Evolutionary conservation across 1,140 invertebrate genomes (phyloP).

Genomic region (Hermatobates lingyangjiaoensis): DNA sequence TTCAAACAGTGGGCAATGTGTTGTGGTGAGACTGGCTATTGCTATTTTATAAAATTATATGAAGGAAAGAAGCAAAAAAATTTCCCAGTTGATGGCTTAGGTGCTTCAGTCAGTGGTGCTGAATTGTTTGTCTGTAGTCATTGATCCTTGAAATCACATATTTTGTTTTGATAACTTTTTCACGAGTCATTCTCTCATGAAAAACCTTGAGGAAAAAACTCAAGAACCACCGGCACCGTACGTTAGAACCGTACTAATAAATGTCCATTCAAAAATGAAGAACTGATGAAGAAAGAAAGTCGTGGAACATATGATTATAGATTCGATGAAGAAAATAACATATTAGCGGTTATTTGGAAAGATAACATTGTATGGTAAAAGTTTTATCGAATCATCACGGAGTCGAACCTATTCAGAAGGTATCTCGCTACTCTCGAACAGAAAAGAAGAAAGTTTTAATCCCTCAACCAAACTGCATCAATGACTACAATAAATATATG

Average conservation of each 20-base stretch:
- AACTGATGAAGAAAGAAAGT: background rate
- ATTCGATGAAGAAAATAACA: conserved; percentile 2
- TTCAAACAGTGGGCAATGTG: conserved; percentile 11
- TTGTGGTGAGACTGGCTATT: conserved; percentile 5
- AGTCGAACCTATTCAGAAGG: conserved; percentile 8
- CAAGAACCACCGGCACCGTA: conserved; percentile 5
- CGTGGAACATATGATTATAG: conserved; percentile 5
- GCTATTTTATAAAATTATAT: conserved; percentile 9
- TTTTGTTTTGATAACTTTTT: conserved; percentile 21
- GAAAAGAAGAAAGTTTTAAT: conserved; percentile 13
- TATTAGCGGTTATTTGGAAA: conserved; percentile 9
- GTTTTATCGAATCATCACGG: conserved; percentile 13
- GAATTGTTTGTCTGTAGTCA: background rate
- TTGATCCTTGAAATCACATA: conserved; percentile 14
- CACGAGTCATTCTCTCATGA: conserved; percentile 9
- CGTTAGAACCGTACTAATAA: conserved; percentile 5
- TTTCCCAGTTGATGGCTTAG: conserved; percentile 2
- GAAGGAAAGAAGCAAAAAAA: conserved; percentile 7
- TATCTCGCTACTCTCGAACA: conserved; percentile 13
- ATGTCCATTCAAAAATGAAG: conserved; percentile 5
- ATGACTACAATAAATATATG: conserved; percentile 14
- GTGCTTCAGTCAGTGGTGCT: conserved; percentile 5
- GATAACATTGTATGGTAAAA: conserved; percentile 15
- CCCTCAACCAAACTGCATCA: conserved; percentile 12
- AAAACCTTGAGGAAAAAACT: background rate